These are phyloP conservation scores for Callocephalon fimbriatum DNA, from an alignment of 2,113 vertebrate genomes.

Conservation along the genomic window DNA sequence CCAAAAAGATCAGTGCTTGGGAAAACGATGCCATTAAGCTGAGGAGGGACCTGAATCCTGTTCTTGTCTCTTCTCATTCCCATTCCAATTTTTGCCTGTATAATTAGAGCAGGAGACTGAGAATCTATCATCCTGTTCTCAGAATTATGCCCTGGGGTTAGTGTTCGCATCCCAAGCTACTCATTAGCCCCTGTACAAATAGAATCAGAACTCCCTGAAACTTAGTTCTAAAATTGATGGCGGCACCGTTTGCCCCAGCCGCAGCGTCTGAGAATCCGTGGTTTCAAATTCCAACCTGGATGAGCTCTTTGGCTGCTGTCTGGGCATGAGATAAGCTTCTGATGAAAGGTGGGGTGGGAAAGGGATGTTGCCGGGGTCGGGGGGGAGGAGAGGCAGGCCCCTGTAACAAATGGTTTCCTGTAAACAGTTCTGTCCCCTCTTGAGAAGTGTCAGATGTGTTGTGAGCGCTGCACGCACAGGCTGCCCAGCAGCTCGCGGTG, in stretches of 20 bases:
- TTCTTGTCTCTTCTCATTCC: not conserved
- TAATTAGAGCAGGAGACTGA: constrained; percentile 31
- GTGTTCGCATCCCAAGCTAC: constrained; percentile 17
- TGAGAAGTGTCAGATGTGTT: not conserved
- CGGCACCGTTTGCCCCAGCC: not conserved
- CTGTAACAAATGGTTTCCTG: constrained; percentile 56
- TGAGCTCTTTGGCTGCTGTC: not conserved
- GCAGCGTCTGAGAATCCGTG: not conserved
- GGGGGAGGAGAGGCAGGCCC: not conserved
- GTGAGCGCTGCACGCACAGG: not conserved
- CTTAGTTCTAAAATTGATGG: not conserved
- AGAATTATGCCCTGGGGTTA: constrained; percentile 32
- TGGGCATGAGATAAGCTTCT: not conserved
- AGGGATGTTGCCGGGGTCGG: accelerated
- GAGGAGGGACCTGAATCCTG: not conserved
- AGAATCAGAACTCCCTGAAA: constrained; percentile 16
- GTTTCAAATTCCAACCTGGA: constrained; percentile 48
- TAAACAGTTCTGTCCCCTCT: constrained; percentile 32
- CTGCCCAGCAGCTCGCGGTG: accelerated
- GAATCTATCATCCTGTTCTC: constrained; percentile 5
- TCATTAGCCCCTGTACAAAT: constrained; percentile 39
- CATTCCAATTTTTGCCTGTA: constrained; percentile 6
- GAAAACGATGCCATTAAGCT: not conserved
- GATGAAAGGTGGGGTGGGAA: constrained; percentile 46
- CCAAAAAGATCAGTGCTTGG: not conserved